A percentile compares a stretch with the other conserved stretches of the same genome.
phyloP scores from a whole-genome alignment of 2,888 invertebrate species.

The Cinara cedri region DNA sequence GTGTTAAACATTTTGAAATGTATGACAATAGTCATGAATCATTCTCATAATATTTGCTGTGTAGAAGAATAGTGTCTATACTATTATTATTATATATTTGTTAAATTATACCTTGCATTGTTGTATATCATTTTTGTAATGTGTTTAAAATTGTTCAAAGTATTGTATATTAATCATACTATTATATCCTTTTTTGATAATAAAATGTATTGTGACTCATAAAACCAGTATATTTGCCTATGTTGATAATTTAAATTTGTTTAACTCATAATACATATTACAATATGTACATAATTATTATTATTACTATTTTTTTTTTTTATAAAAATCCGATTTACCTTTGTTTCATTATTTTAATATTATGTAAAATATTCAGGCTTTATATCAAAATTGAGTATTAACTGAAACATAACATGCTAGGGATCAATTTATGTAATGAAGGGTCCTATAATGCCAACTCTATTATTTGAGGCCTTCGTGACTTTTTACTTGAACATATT shows the following conservation, averaged over 20 bases:
- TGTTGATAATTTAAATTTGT: not conserved
- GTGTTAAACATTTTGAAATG: not conserved
- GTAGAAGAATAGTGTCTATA: conserved; percentile 15
- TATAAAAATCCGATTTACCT: not conserved
- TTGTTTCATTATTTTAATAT: conserved; percentile 12
- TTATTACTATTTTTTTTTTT: conserved; percentile 2
- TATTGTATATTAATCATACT: too few species aligned
- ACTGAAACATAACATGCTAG: conserved; percentile 30
- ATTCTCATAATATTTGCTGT: not conserved
- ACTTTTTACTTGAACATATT: not conserved
- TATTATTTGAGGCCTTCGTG: conserved; percentile 25
- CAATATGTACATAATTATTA: not conserved
- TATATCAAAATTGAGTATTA: conserved; percentile 3
- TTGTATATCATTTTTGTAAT: too few species aligned
- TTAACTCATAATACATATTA: not conserved
- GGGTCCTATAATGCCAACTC: not conserved
- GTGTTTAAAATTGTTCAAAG: too few species aligned
- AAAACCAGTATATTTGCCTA: not conserved
- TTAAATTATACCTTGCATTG: too few species aligned
- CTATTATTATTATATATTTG: conserved; percentile 33
- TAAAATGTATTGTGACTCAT: not conserved
- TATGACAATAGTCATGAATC: not conserved
- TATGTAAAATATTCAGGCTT: conserved; percentile 25
- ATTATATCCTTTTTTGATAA: conserved; percentile 2
- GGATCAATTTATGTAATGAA: conserved; percentile 26